Conservation (phyloP, 2,797 vertebrate genomes). For the Esox masquinongy region DNA sequence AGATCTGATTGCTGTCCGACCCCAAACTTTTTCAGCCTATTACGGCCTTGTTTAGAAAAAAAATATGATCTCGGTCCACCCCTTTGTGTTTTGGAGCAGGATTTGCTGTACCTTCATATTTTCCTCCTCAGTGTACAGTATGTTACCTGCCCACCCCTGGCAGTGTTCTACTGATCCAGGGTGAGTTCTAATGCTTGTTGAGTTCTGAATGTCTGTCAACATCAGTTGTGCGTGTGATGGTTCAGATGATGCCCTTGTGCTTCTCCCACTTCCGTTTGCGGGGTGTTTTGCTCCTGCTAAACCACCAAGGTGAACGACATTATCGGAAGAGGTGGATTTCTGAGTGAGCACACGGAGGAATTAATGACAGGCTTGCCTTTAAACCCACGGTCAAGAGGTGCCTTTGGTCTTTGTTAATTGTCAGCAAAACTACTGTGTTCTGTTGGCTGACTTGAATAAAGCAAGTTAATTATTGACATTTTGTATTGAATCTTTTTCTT, state of each 20-base stretch:
- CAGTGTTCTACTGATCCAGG: neutral
- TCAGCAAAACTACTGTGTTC: neutral
- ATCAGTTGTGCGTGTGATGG: neutral
- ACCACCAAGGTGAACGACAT: neutral
- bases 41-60: too few species aligned
- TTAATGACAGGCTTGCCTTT: neutral
- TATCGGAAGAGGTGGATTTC: neutral
- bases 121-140: neutral
- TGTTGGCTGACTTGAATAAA: neutral
- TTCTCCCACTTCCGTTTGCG: neutral
- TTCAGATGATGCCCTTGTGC: neutral
- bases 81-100: neutral
- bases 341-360: conserved; percentile 3
- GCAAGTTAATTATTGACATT: neutral
- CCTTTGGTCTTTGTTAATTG: neutral
- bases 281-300: neutral
- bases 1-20: too few species aligned
- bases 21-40: too few species aligned
- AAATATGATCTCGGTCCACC: neutral
- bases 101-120: neutral
- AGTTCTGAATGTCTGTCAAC: neutral
- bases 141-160: neutral
- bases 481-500: neutral
- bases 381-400: neutral
- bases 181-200: neutral